Evolutionary conservation across 2,113 vertebrate species (phyloP).

Genomic region (Hystrix brachyura): DNA sequence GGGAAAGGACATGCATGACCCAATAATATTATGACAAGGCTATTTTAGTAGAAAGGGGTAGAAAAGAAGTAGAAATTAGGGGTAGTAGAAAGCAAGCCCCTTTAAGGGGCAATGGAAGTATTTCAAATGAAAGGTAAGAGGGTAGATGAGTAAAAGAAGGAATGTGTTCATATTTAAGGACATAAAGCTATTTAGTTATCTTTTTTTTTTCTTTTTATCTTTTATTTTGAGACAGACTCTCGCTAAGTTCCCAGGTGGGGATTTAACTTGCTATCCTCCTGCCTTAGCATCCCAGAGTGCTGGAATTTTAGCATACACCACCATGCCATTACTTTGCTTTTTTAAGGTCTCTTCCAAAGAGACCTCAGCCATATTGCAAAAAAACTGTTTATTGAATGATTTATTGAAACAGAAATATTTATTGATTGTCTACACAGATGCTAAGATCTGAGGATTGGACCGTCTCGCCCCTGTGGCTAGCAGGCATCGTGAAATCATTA

Average conservation of each 20-base stretch:
- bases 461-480: not conserved
- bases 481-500: not conserved
- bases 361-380: not conserved
- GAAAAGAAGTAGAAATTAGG: not conserved
- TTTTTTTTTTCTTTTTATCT: not conserved
- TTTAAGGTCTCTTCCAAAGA: conserved; percentile 23
- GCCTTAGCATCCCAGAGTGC: not conserved
- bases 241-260: not conserved
- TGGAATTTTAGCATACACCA: not conserved
- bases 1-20: not conserved
- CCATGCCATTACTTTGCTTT: not conserved
- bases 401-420: conserved; percentile 23
- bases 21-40: not conserved
- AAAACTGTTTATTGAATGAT: conserved; percentile 11
- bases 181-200: not conserved
- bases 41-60: not conserved
- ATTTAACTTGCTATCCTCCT: not conserved
- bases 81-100: not conserved
- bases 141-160: not conserved
- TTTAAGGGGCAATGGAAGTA: not conserved
- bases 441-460: not conserved
- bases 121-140: not conserved
- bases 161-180: not conserved
- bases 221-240: not conserved
- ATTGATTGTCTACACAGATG: not conserved